These are phyloP conservation scores for Scomber colias DNA, from an alignment of 2,113 vertebrate species.

Conservation along the genomic window DNA sequence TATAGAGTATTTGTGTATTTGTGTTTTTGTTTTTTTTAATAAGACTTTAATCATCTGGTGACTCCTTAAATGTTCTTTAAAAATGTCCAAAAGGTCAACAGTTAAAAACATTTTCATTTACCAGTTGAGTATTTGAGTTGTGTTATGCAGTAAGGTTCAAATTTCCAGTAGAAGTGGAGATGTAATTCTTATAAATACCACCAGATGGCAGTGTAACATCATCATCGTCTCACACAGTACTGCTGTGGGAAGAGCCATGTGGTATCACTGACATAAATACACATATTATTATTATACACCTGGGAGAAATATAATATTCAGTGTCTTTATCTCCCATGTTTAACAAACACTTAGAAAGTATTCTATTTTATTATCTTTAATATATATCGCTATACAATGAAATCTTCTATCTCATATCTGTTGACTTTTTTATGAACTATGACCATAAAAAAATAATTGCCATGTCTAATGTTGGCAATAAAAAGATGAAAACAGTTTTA, in stretches of 20 bases:
- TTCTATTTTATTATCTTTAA: no score
- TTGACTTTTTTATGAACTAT: background rate
- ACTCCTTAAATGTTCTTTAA: no score
- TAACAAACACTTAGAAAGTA: no score
- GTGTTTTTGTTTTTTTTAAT: no score
- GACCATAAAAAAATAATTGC: background rate
- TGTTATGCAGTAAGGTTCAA: background rate
- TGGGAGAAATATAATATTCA: no score
- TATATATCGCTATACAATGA: background rate
- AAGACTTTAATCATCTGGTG: no score
- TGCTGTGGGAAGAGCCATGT: background rate
- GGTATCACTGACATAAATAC: background rate
- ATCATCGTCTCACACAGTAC: background rate
- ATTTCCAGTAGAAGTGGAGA: background rate
- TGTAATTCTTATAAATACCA: constrained; percentile 22
- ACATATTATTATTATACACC: no score
- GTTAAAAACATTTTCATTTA: background rate
- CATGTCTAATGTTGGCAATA: background rate
- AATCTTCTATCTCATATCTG: background rate
- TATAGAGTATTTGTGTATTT: no score
- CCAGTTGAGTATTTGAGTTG: no score
- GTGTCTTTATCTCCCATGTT: no score
- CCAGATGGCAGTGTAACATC: constrained; percentile 40
- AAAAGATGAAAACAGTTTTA: background rate
- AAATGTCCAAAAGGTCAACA: background rate